Evolutionary conservation across 2,113 vertebrate species (phyloP).

Genomic region (Otocyon megalotis): DNA sequence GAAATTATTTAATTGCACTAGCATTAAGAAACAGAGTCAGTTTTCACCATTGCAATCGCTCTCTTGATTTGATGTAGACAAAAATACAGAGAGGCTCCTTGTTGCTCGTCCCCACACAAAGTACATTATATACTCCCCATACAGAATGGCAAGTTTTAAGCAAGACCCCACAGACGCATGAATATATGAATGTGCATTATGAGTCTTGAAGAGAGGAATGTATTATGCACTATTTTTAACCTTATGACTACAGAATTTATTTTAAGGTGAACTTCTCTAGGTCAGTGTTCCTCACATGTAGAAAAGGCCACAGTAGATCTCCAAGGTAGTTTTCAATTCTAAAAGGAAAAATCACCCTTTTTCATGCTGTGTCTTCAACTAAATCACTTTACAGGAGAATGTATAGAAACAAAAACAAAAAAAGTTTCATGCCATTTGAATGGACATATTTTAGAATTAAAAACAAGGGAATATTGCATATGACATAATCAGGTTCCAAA

Average conservation of each 20-base stretch:
- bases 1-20: neutral
- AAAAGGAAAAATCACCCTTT: neutral
- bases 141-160: neutral
- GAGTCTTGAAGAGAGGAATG: neutral
- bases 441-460: neutral
- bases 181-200: neutral
- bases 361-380: neutral
- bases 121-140: neutral
- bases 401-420: neutral
- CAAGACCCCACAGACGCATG: neutral
- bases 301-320: neutral
- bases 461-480: neutral
- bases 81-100: neutral
- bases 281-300: neutral
- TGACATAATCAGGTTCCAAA: neutral
- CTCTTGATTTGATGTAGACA: neutral
- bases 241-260: neutral
- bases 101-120: neutral
- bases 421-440: neutral
- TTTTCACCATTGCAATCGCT: neutral
- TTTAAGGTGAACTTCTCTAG: conserved; percentile 31
- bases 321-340: neutral
- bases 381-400: neutral
- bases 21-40: neutral
- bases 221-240: neutral